Evolutionary conservation across 2,113 vertebrate species (phyloP).

Genomic region (Corythornis vintsioides): DNA sequence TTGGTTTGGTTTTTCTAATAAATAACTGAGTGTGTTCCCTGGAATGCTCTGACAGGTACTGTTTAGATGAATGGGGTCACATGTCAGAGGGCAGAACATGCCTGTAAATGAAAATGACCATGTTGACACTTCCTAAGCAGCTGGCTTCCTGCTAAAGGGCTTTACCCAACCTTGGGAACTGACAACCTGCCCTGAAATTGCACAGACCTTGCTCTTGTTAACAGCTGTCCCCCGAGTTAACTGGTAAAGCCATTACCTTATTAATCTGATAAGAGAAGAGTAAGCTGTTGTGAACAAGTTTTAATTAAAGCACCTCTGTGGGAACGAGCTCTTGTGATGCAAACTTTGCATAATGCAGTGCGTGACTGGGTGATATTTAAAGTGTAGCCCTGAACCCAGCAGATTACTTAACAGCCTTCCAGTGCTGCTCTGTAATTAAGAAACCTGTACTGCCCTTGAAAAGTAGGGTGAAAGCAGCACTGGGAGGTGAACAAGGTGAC

Average conservation of each 20-base stretch:
- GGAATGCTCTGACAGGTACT: background rate
- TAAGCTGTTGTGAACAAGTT: constrained; percentile 47
- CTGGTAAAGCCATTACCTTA: constrained; percentile 30
- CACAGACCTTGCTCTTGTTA: background rate
- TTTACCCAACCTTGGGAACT: background rate
- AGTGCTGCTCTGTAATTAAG: constrained; percentile 31
- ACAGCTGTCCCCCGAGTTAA: constrained; percentile 44
- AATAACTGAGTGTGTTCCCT: background rate
- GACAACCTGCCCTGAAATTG: background rate
- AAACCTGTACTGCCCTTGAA: constrained; percentile 25
- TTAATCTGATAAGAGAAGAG: constrained; percentile 56
- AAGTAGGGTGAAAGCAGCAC: background rate
- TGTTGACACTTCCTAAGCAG: background rate
- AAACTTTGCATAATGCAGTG: constrained; percentile 30
- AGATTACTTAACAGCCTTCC: constrained; percentile 18
- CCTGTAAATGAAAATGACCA: background rate
- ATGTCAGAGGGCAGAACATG: constrained; percentile 1
- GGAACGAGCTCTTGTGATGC: constrained; percentile 41
- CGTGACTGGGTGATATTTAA: constrained; percentile 45
- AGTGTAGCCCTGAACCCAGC: background rate
- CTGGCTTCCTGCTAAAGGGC: background rate
- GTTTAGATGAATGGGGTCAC: constrained; percentile 2
- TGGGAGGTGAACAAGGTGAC: constrained; percentile 33
- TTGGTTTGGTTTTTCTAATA: background rate
- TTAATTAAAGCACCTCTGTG: constrained; percentile 58